Evolutionary conservation across 2,888 invertebrate species (phyloP).

Genomic region (Pachydiplax longipennis): DNA sequence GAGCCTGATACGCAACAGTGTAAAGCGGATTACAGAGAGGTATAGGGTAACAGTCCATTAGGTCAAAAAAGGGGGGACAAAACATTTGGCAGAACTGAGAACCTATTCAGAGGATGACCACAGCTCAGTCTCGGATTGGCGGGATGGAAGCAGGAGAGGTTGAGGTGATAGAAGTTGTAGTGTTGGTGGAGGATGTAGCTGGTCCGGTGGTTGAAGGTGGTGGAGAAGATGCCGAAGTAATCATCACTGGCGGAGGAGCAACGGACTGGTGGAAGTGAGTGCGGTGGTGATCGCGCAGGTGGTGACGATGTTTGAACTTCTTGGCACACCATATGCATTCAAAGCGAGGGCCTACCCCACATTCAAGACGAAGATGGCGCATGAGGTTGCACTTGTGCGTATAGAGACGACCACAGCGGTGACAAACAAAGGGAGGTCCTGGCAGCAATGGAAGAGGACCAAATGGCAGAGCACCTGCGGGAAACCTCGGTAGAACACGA

Average conservation of each 20-base stretch:
- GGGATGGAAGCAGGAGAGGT: constrained; percentile 18
- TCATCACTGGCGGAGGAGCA: constrained; percentile 26
- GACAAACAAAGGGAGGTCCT: constrained; percentile 48
- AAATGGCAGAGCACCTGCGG: constrained; percentile 31
- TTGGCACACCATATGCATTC: constrained; percentile 56
- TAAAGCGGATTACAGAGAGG: neutral
- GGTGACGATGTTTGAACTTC: constrained; percentile 60
- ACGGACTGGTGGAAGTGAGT: constrained; percentile 53
- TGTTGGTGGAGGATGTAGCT: constrained; percentile 12
- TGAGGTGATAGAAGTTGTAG: constrained; percentile 14
- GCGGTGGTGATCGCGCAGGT: constrained; percentile 57
- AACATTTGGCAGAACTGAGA: neutral
- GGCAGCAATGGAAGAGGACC: constrained; percentile 19
- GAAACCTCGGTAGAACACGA: constrained; percentile 24
- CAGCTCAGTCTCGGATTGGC: constrained; percentile 25
- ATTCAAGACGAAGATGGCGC: constrained; percentile 57
- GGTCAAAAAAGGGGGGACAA: neutral
- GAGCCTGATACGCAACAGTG: neutral
- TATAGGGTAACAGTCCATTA: neutral
- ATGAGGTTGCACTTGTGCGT: constrained; percentile 57
- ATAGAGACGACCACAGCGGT: constrained; percentile 55
- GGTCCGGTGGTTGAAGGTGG: neutral
- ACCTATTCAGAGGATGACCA: neutral
- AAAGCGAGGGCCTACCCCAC: constrained; percentile 58
- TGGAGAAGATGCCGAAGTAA: neutral